phyloP scores from a whole-genome alignment of 64 coral and sea anemone genomes.

The Orbicella faveolata region DNA sequence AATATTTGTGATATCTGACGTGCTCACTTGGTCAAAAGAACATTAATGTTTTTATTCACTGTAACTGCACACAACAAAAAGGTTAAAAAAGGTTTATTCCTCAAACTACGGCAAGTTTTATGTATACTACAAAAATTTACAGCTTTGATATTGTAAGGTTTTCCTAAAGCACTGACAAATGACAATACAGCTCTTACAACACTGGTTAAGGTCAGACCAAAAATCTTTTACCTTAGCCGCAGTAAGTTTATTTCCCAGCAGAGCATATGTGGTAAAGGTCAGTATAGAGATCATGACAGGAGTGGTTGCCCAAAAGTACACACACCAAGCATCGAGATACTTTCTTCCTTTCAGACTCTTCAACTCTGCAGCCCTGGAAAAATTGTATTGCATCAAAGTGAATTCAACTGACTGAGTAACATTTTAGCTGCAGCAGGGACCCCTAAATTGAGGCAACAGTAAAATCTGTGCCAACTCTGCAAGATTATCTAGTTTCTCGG shows the following conservation, averaged over 20 bases:
- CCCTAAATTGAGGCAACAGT: too few species aligned
- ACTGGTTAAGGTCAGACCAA: neutral
- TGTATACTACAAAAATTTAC: neutral
- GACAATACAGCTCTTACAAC: too few species aligned
- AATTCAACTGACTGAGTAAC: too few species aligned
- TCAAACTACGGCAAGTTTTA: too few species aligned
- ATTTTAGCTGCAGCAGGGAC: too few species aligned
- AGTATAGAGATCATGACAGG: conserved; percentile 95
- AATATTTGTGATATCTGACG: too few species aligned
- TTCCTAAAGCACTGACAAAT: too few species aligned
- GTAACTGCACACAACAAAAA: too few species aligned
- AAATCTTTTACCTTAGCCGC: conserved; percentile 56
- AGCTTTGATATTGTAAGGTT: too few species aligned
- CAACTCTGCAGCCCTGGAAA: conserved; percentile 73
- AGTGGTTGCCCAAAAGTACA: conserved; percentile 99
- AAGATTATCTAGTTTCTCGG: neutral
- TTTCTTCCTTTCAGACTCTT: conserved; percentile 97
- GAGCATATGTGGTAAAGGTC: conserved; percentile 90
- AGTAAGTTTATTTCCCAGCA: conserved; percentile 97
- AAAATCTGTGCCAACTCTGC: neutral
- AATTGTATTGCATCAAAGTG: neutral
- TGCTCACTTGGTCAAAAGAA: too few species aligned
- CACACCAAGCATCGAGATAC: conserved; percentile 97
- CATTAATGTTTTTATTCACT: too few species aligned
- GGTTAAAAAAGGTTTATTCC: too few species aligned